Conservation (phyloP, 2,797 vertebrate species). For the Thalassophryne amazonica region DNA sequence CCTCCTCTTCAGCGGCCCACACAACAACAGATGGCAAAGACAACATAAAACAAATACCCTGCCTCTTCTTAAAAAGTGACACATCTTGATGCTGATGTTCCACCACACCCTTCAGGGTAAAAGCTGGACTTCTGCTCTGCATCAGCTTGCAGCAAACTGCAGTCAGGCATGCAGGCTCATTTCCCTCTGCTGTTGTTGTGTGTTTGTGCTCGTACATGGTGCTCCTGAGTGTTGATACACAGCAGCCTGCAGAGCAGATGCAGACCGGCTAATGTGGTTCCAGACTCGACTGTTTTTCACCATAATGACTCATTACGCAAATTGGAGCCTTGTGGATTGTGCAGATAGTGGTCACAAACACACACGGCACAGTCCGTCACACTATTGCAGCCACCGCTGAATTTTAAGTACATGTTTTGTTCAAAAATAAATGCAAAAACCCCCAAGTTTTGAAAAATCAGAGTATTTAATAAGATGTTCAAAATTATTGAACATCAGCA, state of each 20-base stretch:
- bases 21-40: no score
- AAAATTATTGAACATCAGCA: no score
- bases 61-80: constrained; percentile 15
- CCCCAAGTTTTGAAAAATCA: no score
- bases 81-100: background rate
- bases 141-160: background rate
- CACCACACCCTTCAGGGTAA: no score
- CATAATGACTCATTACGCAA: constrained; percentile 53
- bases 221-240: constrained; percentile 18
- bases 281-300: constrained; percentile 23
- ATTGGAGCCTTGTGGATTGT: constrained; percentile 27
- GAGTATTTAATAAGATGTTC: no score
- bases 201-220: constrained; percentile 7
- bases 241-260: constrained; percentile 5
- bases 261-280: constrained; percentile 20
- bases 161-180: background rate
- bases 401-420: no score
- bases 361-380: constrained; percentile 5
- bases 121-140: no score
- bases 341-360: background rate
- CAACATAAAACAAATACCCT: no score
- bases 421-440: no score
- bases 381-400: no score
- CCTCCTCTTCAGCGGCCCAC: no score
- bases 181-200: background rate